These are phyloP conservation scores for Spinibarbus caldwelli DNA, from an alignment of 2,797 vertebrate genomes.

Conservation along the genomic window DNA sequence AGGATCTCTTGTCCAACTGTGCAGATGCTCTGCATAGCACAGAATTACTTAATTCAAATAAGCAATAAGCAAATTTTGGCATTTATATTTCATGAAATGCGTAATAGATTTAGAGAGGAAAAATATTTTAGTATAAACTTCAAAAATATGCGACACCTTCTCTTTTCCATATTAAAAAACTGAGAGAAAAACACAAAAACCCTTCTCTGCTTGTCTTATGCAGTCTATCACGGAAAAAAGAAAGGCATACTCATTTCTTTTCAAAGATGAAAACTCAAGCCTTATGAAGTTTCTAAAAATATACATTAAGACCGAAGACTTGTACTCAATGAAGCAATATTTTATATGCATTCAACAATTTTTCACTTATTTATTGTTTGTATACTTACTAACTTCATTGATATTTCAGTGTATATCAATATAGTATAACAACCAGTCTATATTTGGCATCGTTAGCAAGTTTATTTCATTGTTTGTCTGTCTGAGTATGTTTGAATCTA, in stretches of 20 bases:
- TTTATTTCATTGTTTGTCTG: not conserved
- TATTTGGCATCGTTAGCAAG: not conserved
- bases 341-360: conserved; percentile 7
- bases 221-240: not conserved
- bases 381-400: not conserved
- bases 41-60: not conserved
- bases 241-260: not conserved
- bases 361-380: conserved; percentile 41
- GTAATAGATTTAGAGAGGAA: not conserved
- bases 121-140: not conserved
- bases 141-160: not conserved
- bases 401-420: not conserved
- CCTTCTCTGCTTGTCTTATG: not conserved
- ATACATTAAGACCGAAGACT: not conserved
- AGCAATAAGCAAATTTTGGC: not conserved
- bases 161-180: not conserved
- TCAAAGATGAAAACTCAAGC: not conserved
- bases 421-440: not conserved
- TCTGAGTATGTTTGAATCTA: not conserved
- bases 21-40: not conserved
- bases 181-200: too few species aligned
- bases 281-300: not conserved
- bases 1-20: not conserved
- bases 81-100: not conserved
- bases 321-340: conserved; percentile 21